Base-by-base conservation (phyloP, 1,140 invertebrate species). In the Papilio xuthus region DNA sequence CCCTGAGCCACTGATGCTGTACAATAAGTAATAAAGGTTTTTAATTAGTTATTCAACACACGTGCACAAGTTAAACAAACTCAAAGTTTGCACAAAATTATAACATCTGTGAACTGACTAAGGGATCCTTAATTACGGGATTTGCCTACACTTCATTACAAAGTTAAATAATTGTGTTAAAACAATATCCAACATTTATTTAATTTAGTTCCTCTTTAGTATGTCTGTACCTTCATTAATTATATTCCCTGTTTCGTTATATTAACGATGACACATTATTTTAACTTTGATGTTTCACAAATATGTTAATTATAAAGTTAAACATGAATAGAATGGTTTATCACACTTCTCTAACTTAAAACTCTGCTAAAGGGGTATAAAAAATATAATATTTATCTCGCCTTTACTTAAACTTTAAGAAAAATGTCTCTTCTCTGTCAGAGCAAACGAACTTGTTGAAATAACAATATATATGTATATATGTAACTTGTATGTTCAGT, bases 61-160 rank as follows among this genome's bases (percentile, higher is more conserved):
- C n/a, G 50, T 20, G 50, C 50, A 53, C 50, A 53, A 32, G 32
- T 32, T 32, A 32, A 32, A 32, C 50, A 53, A 53, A 53, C 18
- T 53, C 18, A n/a, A 53, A 53, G 50, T 53, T 53, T 53, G 50
- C n/a, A 53, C 18, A 53, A 18, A 53, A 53, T 53, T 53, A 53
- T 53, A 53, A 53, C 50, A 53, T 32, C 32, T 53, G 18, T 47
- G 44, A 47, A 18, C 44, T 47, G 7, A 53, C 50, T 53, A 53
- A 53, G 50, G 50, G 18, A 53, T 53, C 50, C n/a, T 53, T 53
- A 20, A 53, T 53, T 53, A 53, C 8, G 50, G n/a, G 50, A 53
- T 53, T 53, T 53, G 18, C 50, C 3, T 44, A 53, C 18, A 53
- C 4, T 53, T 53, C 50, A 8, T 53, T 53, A 53, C 18, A 53